These are phyloP conservation scores for Bombyx huttoni DNA, from an alignment of 2,888 invertebrate species.

Conservation along the genomic window DNA sequence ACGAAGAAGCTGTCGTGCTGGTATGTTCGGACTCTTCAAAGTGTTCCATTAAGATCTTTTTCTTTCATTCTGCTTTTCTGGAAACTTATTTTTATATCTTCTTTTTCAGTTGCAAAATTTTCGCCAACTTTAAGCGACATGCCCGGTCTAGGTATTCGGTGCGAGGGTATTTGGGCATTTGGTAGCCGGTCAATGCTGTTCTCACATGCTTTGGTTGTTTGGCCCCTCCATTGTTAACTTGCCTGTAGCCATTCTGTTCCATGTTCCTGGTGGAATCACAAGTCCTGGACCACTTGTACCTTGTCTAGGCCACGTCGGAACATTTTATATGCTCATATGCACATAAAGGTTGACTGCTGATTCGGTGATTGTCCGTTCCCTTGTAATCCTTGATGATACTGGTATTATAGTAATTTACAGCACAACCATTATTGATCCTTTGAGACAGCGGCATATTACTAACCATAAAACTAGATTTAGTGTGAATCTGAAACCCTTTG, in stretches of 20 bases:
- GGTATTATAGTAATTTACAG: slow-evolving; percentile 9
- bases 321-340: neutral
- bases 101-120: too few relatives aligned
- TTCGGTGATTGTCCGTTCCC: slow-evolving; percentile 4
- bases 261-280: slow-evolving; percentile 11
- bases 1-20: slow-evolving; percentile 27
- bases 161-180: slow-evolving; percentile 82
- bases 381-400: too few relatives aligned
- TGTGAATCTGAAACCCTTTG: too few relatives aligned
- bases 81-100: too few relatives aligned
- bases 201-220: slow-evolving; percentile 75
- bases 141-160: too few relatives aligned
- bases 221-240: slow-evolving; percentile 18
- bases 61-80: slow-evolving; percentile 88
- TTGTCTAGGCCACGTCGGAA: slow-evolving; percentile 8
- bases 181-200: slow-evolving; percentile 84
- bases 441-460: too few relatives aligned
- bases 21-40: slow-evolving; percentile 35
- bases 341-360: slow-evolving; percentile 5
- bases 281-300: slow-evolving; percentile 4
- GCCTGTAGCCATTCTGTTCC: slow-evolving; percentile 11
- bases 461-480: too few relatives aligned
- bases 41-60: too few relatives aligned
- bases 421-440: too few relatives aligned
- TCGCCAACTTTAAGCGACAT: too few relatives aligned